Evolutionary conservation across 1,140 invertebrate genomes (phyloP).

Genomic region (Cyclina sinensis): DNA sequence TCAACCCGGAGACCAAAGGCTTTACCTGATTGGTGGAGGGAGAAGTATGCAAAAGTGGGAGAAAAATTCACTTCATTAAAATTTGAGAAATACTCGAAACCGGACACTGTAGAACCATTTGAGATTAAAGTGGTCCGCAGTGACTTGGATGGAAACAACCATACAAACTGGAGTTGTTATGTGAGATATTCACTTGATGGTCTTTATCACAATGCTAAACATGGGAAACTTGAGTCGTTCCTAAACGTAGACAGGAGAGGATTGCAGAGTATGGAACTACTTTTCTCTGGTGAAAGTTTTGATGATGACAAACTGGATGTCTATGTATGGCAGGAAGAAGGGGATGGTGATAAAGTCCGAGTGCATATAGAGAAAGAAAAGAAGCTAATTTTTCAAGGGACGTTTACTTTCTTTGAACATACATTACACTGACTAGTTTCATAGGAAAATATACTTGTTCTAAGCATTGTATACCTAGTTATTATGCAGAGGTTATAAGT

Average conservation of each 20-base stretch:
- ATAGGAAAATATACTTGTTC: too few species aligned
- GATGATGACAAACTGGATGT: conserved; percentile 44
- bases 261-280: not conserved
- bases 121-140: conserved; percentile 69
- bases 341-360: not conserved
- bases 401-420: conserved; percentile 37
- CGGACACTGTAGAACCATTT: conserved; percentile 22
- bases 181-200: conserved; percentile 31
- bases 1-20: conserved; percentile 67
- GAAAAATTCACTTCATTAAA: conserved; percentile 61
- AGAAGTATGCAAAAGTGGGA: conserved; percentile 64
- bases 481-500: too few species aligned
- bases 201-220: conserved; percentile 39
- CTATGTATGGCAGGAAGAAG: conserved; percentile 22
- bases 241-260: conserved; percentile 10
- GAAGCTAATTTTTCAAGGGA: conserved; percentile 72
- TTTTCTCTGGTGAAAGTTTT: not conserved
- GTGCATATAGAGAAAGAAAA: conserved; percentile 61
- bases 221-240: conserved; percentile 3
- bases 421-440: not conserved
- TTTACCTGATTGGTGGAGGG: conserved; percentile 75
- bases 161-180: not conserved
- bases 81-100: conserved; percentile 69
- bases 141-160: conserved; percentile 31
- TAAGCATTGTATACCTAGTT: too few species aligned